These are phyloP conservation scores for Pachymerium ferrugineum DNA, from an alignment of 2,888 invertebrate genomes.

Conservation along the genomic window DNA sequence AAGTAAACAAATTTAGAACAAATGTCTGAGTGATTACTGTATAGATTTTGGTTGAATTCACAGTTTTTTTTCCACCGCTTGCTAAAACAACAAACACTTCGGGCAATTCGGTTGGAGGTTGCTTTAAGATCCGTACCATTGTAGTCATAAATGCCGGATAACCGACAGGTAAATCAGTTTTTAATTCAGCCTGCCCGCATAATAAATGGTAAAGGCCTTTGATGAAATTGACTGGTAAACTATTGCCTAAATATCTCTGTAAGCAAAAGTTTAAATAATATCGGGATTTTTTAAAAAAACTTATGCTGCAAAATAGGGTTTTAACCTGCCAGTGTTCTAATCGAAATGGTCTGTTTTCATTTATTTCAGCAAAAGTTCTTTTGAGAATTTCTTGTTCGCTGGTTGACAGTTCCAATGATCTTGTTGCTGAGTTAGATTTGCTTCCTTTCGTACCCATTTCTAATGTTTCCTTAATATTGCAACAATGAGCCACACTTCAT, in stretches of 20 bases:
- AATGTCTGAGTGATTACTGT: background rate
- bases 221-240: background rate
- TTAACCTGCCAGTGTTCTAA: background rate
- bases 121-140: background rate
- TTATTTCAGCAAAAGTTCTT: background rate
- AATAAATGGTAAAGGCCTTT: background rate
- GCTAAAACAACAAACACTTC: background rate
- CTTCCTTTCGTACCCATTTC: background rate
- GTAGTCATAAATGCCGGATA: background rate
- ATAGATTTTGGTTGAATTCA: background rate
- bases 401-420: background rate
- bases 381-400: background rate
- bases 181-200: background rate
- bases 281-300: background rate
- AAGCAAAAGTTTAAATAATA: background rate
- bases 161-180: background rate
- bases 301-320: too few relatives aligned
- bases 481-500: too few relatives aligned
- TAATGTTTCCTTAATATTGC: too few relatives aligned
- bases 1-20: too few relatives aligned
- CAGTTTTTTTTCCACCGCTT: background rate
- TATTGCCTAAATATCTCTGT: background rate
- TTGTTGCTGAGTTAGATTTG: background rate
- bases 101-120: background rate
- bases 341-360: background rate